phyloP scores from a whole-genome alignment of 2,888 invertebrate species.

The Prenolepis imparis region DNA sequence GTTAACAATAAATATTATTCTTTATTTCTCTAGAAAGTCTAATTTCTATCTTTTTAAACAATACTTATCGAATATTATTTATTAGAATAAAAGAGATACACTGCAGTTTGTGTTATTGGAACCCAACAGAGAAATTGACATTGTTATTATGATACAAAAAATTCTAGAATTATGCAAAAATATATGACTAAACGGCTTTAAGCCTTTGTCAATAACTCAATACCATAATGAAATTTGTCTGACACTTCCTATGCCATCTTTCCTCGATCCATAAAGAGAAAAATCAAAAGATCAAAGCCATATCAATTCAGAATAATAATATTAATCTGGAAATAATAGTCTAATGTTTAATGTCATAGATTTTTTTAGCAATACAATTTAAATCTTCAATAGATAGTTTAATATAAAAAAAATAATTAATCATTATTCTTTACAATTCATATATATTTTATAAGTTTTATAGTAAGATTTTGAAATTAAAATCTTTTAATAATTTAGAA shows the following conservation, averaged over 20 bases:
- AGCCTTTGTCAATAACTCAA: background rate
- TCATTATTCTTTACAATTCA: background rate
- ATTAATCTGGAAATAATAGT: background rate
- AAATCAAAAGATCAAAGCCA: background rate
- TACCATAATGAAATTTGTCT: background rate
- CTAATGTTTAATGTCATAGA: background rate
- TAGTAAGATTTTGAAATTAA: background rate
- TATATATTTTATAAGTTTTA: background rate
- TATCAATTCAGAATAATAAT: background rate
- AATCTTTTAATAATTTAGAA: no score
- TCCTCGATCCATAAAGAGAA: background rate
- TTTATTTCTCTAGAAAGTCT: background rate
- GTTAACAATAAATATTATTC: background rate
- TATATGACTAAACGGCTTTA: background rate
- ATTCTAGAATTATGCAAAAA: background rate
- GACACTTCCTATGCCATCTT: background rate
- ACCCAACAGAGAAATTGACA: background rate
- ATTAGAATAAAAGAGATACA: background rate
- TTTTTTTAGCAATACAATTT: background rate
- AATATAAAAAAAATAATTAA: background rate
- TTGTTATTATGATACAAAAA: background rate
- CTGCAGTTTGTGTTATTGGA: background rate
- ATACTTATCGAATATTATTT: background rate
- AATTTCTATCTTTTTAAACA: background rate
- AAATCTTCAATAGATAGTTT: background rate